Conservation (phyloP, 2,113 vertebrate genomes). For the Sinocyclocheilus anophthalmus region DNA sequence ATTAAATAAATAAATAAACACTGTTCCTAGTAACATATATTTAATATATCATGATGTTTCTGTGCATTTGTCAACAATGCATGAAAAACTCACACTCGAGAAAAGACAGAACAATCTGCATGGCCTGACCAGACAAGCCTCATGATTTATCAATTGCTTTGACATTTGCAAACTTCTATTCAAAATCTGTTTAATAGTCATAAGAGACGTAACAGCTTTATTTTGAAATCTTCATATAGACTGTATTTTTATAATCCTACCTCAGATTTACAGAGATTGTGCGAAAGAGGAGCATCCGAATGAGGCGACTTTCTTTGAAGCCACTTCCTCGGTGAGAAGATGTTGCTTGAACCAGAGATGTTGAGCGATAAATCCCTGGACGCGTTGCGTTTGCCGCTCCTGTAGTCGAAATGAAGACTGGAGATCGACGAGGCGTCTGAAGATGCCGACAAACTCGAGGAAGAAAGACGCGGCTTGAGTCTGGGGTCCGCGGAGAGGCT, state of each 20-base stretch:
- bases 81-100: neutral
- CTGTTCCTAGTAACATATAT: too few relatives aligned
- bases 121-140: neutral
- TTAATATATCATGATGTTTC: too few relatives aligned
- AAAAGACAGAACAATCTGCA: neutral
- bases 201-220: too few relatives aligned
- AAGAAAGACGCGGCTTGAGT: conserved; percentile 48
- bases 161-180: neutral
- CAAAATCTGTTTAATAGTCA: too few relatives aligned
- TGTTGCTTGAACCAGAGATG: conserved; percentile 73
- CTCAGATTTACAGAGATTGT: conserved; percentile 78
- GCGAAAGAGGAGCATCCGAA: conserved; percentile 64
- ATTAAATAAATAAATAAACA: too few relatives aligned
- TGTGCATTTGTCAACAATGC: neutral
- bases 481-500: conserved; percentile 10
- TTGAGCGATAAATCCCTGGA: conserved; percentile 79
- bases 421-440: conserved; percentile 78
- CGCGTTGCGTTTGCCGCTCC: conserved; percentile 72
- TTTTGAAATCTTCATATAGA: too few relatives aligned
- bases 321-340: conserved; percentile 82
- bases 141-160: neutral
- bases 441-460: conserved; percentile 77
- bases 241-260: conserved; percentile 63
- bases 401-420: conserved; percentile 75
- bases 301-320: conserved; percentile 79